phyloP scores from a whole-genome alignment of 2,888 invertebrate species.

The Thymelicus lineola region DNA sequence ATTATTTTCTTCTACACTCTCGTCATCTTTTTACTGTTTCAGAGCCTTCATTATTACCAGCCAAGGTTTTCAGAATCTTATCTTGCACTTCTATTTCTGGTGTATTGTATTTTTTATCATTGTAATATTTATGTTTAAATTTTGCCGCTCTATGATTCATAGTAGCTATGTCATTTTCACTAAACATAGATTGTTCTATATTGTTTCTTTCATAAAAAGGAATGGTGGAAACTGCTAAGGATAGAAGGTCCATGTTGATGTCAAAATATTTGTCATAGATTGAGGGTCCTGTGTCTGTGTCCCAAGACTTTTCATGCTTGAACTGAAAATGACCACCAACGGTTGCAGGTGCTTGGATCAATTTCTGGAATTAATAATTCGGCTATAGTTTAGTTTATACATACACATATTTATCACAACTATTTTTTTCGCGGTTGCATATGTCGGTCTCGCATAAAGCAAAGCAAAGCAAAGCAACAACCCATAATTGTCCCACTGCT shows the following conservation, averaged over 20 bases:
- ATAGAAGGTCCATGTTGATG: constrained; percentile 69
- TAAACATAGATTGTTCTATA: constrained; percentile 63
- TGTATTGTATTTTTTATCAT: constrained; percentile 65
- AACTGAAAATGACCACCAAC: constrained; percentile 81
- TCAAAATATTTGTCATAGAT: constrained; percentile 78
- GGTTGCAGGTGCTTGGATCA: constrained; percentile 70
- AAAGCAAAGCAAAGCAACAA: no score
- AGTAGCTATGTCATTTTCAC: constrained; percentile 63
- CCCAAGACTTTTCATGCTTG: constrained; percentile 82
- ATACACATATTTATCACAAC: no score
- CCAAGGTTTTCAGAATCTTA: constrained; percentile 55
- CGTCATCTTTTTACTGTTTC: constrained; percentile 26
- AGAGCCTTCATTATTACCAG: constrained; percentile 28
- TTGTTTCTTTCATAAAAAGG: constrained; percentile 75
- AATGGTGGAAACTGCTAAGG: constrained; percentile 67
- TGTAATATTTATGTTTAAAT: constrained; percentile 73
- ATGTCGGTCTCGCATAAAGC: no score
- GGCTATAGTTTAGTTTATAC: not conserved
- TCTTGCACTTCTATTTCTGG: constrained; percentile 65
- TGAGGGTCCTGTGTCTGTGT: constrained; percentile 63
- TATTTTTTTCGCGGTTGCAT: no score
- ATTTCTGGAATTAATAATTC: constrained; percentile 61
- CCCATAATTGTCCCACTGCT: no score
- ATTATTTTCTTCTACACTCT: not conserved
- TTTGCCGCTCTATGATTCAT: constrained; percentile 74